phyloP scores from a whole-genome alignment of 2,888 invertebrate species.

The Exocentrus adspersus region DNA sequence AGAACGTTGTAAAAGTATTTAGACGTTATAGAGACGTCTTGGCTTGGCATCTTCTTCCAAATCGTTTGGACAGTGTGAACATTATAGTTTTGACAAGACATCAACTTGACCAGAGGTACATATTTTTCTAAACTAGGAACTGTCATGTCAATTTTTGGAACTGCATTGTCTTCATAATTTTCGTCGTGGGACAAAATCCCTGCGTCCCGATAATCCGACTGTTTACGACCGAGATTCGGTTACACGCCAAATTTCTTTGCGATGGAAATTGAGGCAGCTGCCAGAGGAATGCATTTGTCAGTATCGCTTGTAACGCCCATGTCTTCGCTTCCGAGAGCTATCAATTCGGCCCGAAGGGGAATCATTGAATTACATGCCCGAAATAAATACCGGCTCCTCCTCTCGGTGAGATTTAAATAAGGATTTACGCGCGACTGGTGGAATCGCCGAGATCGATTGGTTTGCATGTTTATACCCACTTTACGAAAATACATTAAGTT shows the following conservation, averaged over 20 bases:
- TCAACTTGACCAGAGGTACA: no score
- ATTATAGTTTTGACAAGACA: no score
- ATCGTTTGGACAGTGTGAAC: no score
- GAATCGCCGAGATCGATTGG: slow-evolving; percentile 20
- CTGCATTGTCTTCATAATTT: no score
- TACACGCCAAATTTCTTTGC: slow-evolving; percentile 1
- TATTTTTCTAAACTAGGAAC: no score
- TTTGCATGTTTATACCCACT: slow-evolving; percentile 23
- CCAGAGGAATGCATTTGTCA: slow-evolving; percentile 1
- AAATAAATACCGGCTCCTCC: slow-evolving; percentile 39
- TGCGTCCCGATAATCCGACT: neutral
- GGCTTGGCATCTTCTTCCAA: no score
- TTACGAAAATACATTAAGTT: neutral
- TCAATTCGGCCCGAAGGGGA: slow-evolving; percentile 14
- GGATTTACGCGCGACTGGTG: slow-evolving; percentile 30
- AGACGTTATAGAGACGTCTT: no score
- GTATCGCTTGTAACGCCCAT: slow-evolving; percentile 1
- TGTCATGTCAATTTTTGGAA: no score
- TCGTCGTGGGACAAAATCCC: no score
- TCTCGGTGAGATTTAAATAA: slow-evolving; percentile 35
- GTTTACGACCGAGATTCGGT: neutral
- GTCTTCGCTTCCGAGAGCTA: neutral
- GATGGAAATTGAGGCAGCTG: neutral
- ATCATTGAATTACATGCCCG: slow-evolving; percentile 37
- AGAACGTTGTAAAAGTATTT: no score